Evolutionary conservation across 2,797 vertebrate species (phyloP).

Genomic region (Lutjanus argentimaculatus): DNA sequence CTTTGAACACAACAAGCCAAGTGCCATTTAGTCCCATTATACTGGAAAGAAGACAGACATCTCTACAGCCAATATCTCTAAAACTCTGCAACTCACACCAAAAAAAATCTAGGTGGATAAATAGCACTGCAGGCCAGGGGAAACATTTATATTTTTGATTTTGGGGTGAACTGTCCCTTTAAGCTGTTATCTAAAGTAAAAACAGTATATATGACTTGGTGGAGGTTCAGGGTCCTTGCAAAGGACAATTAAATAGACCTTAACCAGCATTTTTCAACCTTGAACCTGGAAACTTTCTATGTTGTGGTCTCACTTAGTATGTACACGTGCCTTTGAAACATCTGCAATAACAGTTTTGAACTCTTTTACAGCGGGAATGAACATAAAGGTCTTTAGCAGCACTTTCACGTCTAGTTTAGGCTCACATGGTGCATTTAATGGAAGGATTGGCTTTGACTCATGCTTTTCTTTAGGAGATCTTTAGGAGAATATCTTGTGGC

Average conservation of each 20-base stretch:
- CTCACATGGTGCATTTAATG: constrained; percentile 11
- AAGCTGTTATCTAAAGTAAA: not conserved
- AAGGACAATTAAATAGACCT: not conserved
- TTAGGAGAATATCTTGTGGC: constrained; percentile 3
- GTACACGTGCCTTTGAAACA: not conserved
- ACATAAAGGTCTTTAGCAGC: not conserved
- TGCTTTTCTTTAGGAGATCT: constrained; percentile 16
- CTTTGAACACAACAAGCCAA: no score
- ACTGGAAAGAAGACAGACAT: no score
- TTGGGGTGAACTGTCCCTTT: no score
- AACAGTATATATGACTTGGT: not conserved
- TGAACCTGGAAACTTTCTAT: constrained; percentile 3
- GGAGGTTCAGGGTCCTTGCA: not conserved
- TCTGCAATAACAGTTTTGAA: constrained; percentile 10
- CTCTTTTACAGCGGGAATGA: not conserved
- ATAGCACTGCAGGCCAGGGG: no score
- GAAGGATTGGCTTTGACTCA: constrained; percentile 2
- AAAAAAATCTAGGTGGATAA: no score
- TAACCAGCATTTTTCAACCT: constrained; percentile 3
- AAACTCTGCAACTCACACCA: no score
- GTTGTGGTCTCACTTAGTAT: not conserved
- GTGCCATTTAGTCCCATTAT: no score
- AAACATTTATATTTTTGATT: no score
- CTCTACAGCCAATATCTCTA: no score
- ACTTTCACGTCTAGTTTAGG: constrained; percentile 10